These are phyloP conservation scores for Naja naja DNA, from an alignment of 2,113 vertebrate species.

Conservation along the genomic window DNA sequence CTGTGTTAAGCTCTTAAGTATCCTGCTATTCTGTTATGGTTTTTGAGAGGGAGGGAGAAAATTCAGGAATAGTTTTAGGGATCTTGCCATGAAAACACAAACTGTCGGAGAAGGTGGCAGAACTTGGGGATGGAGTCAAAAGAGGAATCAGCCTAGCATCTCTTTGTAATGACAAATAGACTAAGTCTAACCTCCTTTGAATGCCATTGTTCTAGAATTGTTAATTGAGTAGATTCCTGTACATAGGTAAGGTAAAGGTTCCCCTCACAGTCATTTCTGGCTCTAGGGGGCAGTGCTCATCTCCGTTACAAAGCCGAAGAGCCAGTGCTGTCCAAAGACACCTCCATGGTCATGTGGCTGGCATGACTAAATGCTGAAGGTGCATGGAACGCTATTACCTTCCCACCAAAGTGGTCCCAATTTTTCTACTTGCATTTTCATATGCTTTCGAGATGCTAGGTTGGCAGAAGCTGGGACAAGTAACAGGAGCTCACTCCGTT, in stretches of 20 bases:
- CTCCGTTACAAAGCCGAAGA: no score
- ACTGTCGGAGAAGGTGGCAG: not conserved
- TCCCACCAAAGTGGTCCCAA: no score
- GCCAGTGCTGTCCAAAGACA: no score
- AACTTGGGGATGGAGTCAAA: not conserved
- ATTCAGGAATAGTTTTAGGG: not conserved
- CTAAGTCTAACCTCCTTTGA: not conserved
- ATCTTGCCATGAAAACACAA: not conserved
- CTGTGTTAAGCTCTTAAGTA: conserved; percentile 25
- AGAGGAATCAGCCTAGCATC: not conserved
- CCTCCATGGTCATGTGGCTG: no score
- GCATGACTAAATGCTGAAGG: no score
- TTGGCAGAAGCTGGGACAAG: no score
- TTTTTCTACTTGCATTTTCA: no score
- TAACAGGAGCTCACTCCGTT: no score
- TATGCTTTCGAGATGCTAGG: no score
- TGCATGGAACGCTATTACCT: no score
- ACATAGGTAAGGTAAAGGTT: not conserved
- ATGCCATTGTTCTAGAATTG: not conserved
- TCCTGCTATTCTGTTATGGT: conserved; percentile 17
- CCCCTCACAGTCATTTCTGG: no score
- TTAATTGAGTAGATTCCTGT: not conserved
- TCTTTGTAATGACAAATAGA: not conserved
- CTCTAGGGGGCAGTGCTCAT: no score
- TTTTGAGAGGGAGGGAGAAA: not conserved